Evolutionary conservation across 2,113 vertebrate genomes (phyloP).

Genomic region (Pomatostomus ruficeps): DNA sequence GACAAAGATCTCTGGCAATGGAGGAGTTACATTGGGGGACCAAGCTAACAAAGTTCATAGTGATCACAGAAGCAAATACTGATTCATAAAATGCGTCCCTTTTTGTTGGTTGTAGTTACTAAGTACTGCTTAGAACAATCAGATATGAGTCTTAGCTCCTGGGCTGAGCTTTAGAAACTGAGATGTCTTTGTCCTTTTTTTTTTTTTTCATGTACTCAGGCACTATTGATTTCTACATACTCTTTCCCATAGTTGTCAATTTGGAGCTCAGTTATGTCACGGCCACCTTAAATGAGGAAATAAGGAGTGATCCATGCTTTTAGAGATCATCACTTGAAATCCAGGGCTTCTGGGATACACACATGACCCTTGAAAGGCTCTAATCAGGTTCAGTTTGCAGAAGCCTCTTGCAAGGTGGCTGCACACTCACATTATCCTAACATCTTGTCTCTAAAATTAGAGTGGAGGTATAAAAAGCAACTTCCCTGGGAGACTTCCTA

Average conservation of each 20-base stretch:
- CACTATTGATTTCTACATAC: not conserved
- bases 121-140: not conserved
- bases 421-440: not conserved
- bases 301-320: not conserved
- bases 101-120: not conserved
- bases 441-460: conserved; percentile 11
- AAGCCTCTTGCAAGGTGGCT: not conserved
- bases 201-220: not conserved
- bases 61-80: not conserved
- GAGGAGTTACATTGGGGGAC: not conserved
- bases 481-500: conserved; percentile 10
- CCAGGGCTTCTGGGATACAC: not conserved
- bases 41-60: not conserved
- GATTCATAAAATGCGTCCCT: not conserved
- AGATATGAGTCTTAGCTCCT: not conserved
- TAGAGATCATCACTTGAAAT: not conserved
- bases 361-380: not conserved
- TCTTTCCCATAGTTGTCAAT: not conserved
- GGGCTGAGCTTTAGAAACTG: not conserved
- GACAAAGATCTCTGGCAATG: conserved; percentile 11
- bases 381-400: not conserved
- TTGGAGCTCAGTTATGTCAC: not conserved
- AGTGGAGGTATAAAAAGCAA: not conserved
- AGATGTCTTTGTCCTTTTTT: not conserved
- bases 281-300: not conserved